phyloP scores from a whole-genome alignment of 2,888 invertebrate species.

The Arenicola marina region DNA sequence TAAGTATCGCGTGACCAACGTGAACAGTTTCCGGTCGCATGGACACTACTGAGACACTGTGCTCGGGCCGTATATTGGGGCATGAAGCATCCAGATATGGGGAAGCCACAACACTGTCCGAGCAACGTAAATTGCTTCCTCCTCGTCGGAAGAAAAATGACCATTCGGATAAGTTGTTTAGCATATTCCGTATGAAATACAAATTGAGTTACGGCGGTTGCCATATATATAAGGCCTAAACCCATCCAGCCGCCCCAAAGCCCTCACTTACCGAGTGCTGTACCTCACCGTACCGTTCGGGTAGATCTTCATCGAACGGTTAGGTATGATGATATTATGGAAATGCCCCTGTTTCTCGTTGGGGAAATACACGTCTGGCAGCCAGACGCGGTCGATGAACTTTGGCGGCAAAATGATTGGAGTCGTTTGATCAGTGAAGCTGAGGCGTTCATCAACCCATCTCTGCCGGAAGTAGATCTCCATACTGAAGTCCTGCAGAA shows the following conservation, averaged over 20 bases:
- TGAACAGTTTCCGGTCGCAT: no score
- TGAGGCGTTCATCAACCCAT: constrained; percentile 25
- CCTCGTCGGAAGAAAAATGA: no score
- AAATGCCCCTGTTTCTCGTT: constrained; percentile 27
- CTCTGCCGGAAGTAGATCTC: constrained; percentile 29
- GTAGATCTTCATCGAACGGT: constrained; percentile 24
- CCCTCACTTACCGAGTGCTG: constrained; percentile 20
- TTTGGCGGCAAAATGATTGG: constrained; percentile 8
- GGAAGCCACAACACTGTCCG: no score
- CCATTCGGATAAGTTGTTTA: no score
- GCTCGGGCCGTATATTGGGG: no score
- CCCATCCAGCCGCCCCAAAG: neutral
- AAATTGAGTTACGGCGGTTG: no score
- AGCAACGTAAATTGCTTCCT: no score
- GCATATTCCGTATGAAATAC: no score
- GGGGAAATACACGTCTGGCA: constrained; percentile 33
- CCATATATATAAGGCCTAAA: no score
- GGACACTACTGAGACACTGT: no score
- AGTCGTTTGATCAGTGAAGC: constrained; percentile 1
- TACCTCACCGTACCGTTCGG: constrained; percentile 26
- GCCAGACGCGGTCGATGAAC: constrained; percentile 23
- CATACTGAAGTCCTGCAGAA: constrained; percentile 26
- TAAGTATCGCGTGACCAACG: no score
- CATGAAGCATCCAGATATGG: no score
- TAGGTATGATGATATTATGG: constrained; percentile 27